Evolutionary conservation across 2,797 vertebrate species (phyloP), one percentile per base, ranked within the genome.

Genomic region (Chlorospingus semifuscus): DNA sequence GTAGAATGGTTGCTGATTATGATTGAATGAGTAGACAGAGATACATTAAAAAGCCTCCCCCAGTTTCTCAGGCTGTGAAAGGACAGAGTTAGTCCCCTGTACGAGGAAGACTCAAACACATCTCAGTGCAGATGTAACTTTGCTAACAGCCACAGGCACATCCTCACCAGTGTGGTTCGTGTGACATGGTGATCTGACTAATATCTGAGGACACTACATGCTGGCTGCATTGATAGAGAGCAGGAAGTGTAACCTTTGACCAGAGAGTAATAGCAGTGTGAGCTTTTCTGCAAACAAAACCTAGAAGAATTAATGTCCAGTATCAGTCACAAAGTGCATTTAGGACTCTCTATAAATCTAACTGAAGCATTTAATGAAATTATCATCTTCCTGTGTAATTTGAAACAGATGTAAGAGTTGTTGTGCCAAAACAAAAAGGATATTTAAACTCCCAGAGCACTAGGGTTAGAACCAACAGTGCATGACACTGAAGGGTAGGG

Each of bases 171-270:
- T 71, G 42, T 37, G 69, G 92, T 55, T 96, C 95, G 92, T 88
- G 87, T 90, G 90, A 86, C 92, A 93, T 87, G 75, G 93, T 94
- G 91, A 95, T 92, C 97, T 97, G 96, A 96, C 94, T 83, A 89
- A 77, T 96, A 97, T 96, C 97, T 93, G 60, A 97, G 95, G 97
- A 97, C 97, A 97, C 97, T 93, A 89, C 32, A 75, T 64, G 91
- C 76, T 16, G 23, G 46, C 50, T 65, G 22, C 63, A 63, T 81
- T 98, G 97, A 98, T 92, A 96, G 91, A 97, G 83, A 91, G 96
- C 96, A 97, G 97, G 97, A 98, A 97, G 90, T 14, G 32, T 97
- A 97, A 98, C 97, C 97, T 98, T 96, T 97, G 97, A 97, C 97
- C 97, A 75, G 65, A 95, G 93, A 97, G 86, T 95, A 97, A 91